Percentiles rank a stretch among this genome's conserved stretches.
These are phyloP conservation scores for Ctenopoma kingsleyae DNA, from an alignment of 2,797 vertebrate genomes.

Conservation along the genomic window DNA sequence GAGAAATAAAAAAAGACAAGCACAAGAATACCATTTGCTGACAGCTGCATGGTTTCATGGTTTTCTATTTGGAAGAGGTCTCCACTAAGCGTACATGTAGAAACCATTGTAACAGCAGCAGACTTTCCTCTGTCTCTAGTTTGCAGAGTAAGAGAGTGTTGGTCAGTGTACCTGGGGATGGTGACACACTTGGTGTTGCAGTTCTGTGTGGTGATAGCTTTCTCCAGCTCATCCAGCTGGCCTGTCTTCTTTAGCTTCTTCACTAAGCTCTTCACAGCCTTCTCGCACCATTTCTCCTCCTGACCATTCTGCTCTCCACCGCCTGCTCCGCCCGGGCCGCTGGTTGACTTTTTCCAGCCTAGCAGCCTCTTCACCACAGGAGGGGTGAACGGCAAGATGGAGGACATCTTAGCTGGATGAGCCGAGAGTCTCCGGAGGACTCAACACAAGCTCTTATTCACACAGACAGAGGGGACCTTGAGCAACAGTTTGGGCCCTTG, in stretches of 20 bases:
- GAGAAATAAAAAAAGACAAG: not conserved
- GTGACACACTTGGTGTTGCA: constrained; percentile 99
- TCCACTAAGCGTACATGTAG: not conserved
- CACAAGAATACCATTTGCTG: not conserved
- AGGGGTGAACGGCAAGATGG: constrained; percentile 98
- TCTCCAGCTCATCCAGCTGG: constrained; percentile 97
- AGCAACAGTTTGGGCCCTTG: constrained; percentile 71
- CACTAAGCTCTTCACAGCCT: constrained; percentile 97
- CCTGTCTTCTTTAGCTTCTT: constrained; percentile 99
- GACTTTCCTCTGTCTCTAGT: not conserved
- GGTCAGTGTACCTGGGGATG: constrained; percentile 92
- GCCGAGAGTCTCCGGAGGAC: constrained; percentile 59
- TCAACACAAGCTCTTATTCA: constrained; percentile 43
- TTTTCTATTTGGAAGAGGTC: not conserved
- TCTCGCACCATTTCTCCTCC: constrained; percentile 99
- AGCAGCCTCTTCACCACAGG: constrained; percentile 97
- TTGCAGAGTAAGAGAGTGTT: not conserved
- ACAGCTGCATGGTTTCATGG: not conserved
- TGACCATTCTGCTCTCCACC: constrained; percentile 95
- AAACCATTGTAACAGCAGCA: constrained; percentile 1
- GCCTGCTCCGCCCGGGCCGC: constrained; percentile 90
- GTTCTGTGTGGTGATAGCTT: constrained; percentile 98
- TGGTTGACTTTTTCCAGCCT: constrained; percentile 96
- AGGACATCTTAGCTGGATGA: constrained; percentile 89
- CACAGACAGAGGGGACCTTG: constrained; percentile 58